These are phyloP conservation scores for Anas bahamensis DNA, from an alignment of 2,797 vertebrate genomes.

Conservation along the genomic window DNA sequence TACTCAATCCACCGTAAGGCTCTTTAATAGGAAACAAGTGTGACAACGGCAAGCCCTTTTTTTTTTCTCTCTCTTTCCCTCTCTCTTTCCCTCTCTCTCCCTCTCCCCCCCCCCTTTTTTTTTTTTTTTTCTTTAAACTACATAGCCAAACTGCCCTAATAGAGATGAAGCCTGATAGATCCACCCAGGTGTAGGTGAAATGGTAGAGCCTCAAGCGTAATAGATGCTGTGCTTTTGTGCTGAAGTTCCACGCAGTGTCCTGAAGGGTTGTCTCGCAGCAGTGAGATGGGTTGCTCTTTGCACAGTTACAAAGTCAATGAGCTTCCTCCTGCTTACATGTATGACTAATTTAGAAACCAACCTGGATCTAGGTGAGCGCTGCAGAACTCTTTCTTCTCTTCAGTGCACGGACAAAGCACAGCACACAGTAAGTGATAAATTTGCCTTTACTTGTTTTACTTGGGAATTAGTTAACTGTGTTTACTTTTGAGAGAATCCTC, in stretches of 20 bases:
- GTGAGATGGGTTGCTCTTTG: slow-evolving; percentile 61
- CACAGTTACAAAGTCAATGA: slow-evolving; percentile 69
- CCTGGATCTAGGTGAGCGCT: slow-evolving; percentile 74
- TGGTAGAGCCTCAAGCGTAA: slow-evolving; percentile 73
- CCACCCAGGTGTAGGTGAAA: slow-evolving; percentile 84
- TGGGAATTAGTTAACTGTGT: slow-evolving; percentile 76
- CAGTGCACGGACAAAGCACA: slow-evolving; percentile 67
- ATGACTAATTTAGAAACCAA: slow-evolving; percentile 72
- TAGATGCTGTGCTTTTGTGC: slow-evolving; percentile 67
- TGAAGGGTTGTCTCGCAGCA: slow-evolving; percentile 70
- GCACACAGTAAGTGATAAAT: slow-evolving; percentile 78
- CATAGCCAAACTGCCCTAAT: slow-evolving; percentile 75
- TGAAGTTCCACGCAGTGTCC: slow-evolving; percentile 78
- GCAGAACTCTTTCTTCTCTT: slow-evolving; percentile 40
- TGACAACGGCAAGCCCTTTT: slow-evolving; percentile 77
- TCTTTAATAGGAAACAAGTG: slow-evolving; percentile 87
- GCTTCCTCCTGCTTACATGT: slow-evolving; percentile 43
- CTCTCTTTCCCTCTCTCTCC: background rate
- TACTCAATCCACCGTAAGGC: slow-evolving; percentile 83
- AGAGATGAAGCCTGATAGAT: slow-evolving; percentile 82
- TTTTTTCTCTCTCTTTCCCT: background rate
- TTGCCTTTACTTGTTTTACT: slow-evolving; percentile 69
- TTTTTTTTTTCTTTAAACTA: slow-evolving; percentile 53
- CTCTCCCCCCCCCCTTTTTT: background rate
- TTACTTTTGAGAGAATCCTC: slow-evolving; percentile 76